These are phyloP conservation scores for Suillia variegata DNA, from an alignment of 2,888 invertebrate species.

Conservation along the genomic window DNA sequence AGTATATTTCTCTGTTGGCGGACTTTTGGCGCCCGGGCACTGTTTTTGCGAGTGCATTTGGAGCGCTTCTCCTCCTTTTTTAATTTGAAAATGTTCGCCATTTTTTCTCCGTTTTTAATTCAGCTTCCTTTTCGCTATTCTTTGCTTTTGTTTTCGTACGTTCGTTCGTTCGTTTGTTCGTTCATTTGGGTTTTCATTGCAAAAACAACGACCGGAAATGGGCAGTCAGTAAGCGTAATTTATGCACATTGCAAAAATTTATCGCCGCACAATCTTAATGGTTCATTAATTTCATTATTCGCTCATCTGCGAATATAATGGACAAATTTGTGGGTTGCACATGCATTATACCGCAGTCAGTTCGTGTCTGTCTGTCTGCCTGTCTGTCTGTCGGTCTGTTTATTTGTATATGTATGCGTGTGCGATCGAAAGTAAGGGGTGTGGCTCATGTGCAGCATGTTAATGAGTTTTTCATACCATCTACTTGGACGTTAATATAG, in stretches of 20 bases:
- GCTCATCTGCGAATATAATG: slow-evolving; percentile 35
- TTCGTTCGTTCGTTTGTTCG: no score
- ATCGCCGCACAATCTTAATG: slow-evolving; percentile 56
- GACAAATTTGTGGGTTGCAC: slow-evolving; percentile 15
- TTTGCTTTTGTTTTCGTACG: no score
- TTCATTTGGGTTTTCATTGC: slow-evolving; percentile 41
- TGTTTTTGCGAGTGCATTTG: no score
- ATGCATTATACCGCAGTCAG: neutral
- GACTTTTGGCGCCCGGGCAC: no score
- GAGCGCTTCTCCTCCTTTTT: no score
- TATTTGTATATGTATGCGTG: no score
- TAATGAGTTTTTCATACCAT: neutral
- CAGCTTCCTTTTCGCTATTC: no score
- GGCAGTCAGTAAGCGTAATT: slow-evolving; percentile 35
- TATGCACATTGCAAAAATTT: slow-evolving; percentile 53
- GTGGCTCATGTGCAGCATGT: neutral
- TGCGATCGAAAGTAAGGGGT: neutral
- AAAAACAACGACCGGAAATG: slow-evolving; percentile 6
- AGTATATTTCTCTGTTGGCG: no score
- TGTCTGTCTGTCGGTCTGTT: no score
- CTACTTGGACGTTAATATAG: neutral
- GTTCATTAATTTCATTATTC: slow-evolving; percentile 60
- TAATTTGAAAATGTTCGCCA: no score
- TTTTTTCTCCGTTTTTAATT: no score
- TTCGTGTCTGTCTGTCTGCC: no score